Percentiles rank a stretch among this genome's conserved stretches.
Conservation (phyloP, 1,140 invertebrate species). For the Anthonomus grandis region DNA sequence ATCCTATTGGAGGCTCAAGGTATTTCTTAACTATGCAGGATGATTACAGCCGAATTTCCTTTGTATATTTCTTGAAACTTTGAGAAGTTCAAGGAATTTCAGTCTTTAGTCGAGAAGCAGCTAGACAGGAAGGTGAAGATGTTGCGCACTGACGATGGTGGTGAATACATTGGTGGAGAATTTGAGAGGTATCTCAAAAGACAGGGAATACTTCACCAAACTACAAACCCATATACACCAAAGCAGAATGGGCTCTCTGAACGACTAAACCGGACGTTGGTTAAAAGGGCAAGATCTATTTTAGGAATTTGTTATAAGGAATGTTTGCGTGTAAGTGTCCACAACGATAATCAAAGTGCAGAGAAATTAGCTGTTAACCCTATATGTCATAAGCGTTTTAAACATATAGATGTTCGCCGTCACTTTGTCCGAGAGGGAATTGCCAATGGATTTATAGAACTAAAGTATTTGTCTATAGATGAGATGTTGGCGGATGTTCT, state of each 20-base stretch:
- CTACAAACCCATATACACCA: not conserved
- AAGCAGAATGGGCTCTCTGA: not conserved
- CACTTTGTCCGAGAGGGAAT: no score
- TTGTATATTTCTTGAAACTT: not conserved
- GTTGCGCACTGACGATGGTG: not conserved
- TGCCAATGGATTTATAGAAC: no score
- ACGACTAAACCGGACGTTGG: conserved; percentile 20
- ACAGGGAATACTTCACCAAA: not conserved
- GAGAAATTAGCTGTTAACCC: no score
- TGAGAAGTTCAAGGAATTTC: not conserved
- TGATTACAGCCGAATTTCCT: not conserved
- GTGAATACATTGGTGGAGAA: no score
- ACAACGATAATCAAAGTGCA: no score
- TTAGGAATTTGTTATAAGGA: conserved; percentile 32
- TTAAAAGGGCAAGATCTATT: conserved; percentile 44
- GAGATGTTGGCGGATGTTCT: no score
- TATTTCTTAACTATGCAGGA: no score
- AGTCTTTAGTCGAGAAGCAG: not conserved
- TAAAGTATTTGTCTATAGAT: no score
- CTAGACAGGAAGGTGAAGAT: not conserved
- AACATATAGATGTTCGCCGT: no score
- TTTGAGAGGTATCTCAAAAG: not conserved
- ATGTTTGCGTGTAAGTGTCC: no score
- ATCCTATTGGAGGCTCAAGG: not conserved
- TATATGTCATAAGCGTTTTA: no score